Evolutionary conservation across 30 jellyfish, hydroid and myxozoan species (phyloP).

Genomic region (Sanderia malayensis): DNA sequence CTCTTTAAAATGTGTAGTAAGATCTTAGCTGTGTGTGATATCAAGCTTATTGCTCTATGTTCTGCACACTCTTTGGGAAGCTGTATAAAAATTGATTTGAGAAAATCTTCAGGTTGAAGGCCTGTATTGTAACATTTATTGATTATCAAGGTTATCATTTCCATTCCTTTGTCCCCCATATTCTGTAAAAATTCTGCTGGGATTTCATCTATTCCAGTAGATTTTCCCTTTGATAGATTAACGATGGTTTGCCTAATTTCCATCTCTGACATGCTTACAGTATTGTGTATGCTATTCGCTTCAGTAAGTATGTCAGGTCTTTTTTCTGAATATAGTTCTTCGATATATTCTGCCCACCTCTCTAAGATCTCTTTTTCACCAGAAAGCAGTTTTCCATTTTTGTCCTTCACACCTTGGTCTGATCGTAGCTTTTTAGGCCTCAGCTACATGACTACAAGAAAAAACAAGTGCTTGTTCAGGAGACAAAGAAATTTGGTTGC

Average conservation of each 20-base stretch:
- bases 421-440: constrained; percentile 3
- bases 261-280: neutral
- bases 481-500: constrained; percentile 5
- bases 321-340: constrained; percentile 11
- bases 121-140: no score
- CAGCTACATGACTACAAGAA: neutral
- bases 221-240: constrained; percentile 3
- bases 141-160: no score
- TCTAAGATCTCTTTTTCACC: constrained; percentile 3
- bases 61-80: constrained; percentile 24
- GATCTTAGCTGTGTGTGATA: constrained; percentile 28
- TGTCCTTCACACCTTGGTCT: constrained; percentile 5
- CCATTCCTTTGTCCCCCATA: constrained; percentile 2
- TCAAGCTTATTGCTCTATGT: constrained; percentile 30
- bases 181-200: constrained; percentile 27
- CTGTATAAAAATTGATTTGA: constrained; percentile 1
- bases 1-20: constrained; percentile 18
- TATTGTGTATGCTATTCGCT: neutral
- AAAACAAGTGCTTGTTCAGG: neutral
- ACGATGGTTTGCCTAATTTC: constrained; percentile 5
- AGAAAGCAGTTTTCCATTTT: neutral
- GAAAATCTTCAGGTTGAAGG: constrained; percentile 6
- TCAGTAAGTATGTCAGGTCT: neutral
- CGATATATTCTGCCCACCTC: constrained; percentile 38
- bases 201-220: constrained; percentile 18